Evolutionary conservation across 1,140 invertebrate genomes (phyloP), one percentile per base, ranked within the genome.

Genomic region (Riptortus pedestris): DNA sequence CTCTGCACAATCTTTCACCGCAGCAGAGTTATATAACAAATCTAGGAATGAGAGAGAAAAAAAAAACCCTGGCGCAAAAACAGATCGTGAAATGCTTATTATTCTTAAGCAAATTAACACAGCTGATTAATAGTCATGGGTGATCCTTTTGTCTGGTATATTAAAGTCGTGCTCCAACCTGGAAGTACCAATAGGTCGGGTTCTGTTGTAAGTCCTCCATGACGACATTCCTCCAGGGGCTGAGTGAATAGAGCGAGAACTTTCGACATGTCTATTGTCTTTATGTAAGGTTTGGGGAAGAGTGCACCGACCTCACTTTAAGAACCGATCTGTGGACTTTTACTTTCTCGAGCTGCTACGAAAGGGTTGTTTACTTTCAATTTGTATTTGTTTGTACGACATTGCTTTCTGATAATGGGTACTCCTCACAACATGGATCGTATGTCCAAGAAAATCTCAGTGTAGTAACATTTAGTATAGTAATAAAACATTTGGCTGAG

Each of bases 211-310:
- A 51, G 48, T 20, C 2, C 48, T 24, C 11, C 48, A 22, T 51
- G 48, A 51, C 48, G 48, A 51, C 48, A 51, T 24, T 51, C 22
- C 11, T 51, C 22, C n/a, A 45, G 43, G 2, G 14, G 14, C 14
- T n/a, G 22, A n/a, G 18, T 51, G 48, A 51, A 51, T 51, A 51
- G 48, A 24, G 48, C 48, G 11, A 24, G n/a, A 2, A 18, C 48
- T 51, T 51, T 51, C 48, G 48, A 51, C 48, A 51, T 22, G 18
- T 51, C 48, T 22, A 51, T 51, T 51, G 48, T 51, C 48, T 51
- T 51, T 51, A 51, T 51, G 22, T 51, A 51, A 51, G 48, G 48
- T 20, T 38, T n/a, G 43, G 43, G 18, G 22, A n/a, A 9, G 48
- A n/a, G 48, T n/a, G 48, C 48, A 51, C n/a, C 48, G 48, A 51